These are phyloP conservation scores for Prolemur simus DNA, from an alignment of 2,113 vertebrate genomes.

Conservation along the genomic window DNA sequence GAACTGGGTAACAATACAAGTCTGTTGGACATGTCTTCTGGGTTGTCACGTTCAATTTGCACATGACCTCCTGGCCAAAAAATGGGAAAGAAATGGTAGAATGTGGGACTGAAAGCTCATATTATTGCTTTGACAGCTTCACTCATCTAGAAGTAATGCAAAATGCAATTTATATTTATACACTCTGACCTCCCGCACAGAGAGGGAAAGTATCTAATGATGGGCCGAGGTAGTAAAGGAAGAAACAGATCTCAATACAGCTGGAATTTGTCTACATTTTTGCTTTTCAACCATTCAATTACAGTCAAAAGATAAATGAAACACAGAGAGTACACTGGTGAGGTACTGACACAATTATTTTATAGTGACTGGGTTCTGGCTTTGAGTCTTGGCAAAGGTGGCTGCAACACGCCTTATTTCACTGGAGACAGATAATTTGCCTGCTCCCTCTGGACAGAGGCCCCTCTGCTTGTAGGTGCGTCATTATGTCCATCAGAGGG, in stretches of 20 bases:
- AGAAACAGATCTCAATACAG: slow-evolving; percentile 86
- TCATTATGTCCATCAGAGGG: slow-evolving; percentile 79
- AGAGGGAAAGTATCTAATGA: slow-evolving; percentile 91
- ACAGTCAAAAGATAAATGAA: slow-evolving; percentile 88
- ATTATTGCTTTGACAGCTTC: slow-evolving; percentile 99
- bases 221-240: slow-evolving; percentile 83
- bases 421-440: slow-evolving; percentile 82
- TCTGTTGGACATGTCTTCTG: slow-evolving; percentile 95
- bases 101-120: slow-evolving; percentile 95
- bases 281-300: slow-evolving; percentile 88
- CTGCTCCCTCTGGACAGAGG: slow-evolving; percentile 79
- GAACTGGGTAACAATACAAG: slow-evolving; percentile 90
- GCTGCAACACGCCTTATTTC: slow-evolving; percentile 79
- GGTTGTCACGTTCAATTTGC: slow-evolving; percentile 99
- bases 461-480: slow-evolving; percentile 83
- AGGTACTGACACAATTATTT: slow-evolving; percentile 85
- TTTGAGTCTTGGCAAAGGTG: slow-evolving; percentile 83
- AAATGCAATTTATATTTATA: slow-evolving; percentile 99
- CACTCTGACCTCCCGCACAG: slow-evolving; percentile 92
- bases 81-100: slow-evolving; percentile 96
- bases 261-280: slow-evolving; percentile 88
- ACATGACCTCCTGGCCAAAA: slow-evolving; percentile 95
- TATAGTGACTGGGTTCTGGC: slow-evolving; percentile 85
- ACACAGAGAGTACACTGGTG: slow-evolving; percentile 80
- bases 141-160: slow-evolving; percentile 99